Evolutionary conservation across 2,888 invertebrate genomes (phyloP), one percentile per base, ranked within the genome.

Genomic region (Adelognathus sp.): DNA sequence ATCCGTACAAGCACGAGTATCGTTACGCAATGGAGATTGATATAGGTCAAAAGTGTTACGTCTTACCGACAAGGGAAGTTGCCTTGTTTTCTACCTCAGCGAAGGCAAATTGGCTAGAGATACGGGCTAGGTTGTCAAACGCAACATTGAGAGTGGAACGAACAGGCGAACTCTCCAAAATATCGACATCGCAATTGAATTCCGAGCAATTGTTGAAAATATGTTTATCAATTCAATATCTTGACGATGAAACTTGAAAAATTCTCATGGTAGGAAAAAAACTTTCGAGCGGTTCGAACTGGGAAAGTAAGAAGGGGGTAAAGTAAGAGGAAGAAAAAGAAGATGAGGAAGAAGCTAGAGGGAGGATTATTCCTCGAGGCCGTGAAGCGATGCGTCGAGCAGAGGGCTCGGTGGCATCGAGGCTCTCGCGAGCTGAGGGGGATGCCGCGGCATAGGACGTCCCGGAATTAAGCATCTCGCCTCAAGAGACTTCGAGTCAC

Each of bases 401-500:
- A 75, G 67, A 66, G 64, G 58, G 63, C 54, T 61, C 54, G 60
- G 70, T 77, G 70, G 78, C 72, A 64, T 54, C 56, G 21, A 27
- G 52, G 64, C 50, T 77, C 84, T 86, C 81, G 82, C 85, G 86
- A 84, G 83, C 83, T 77, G 86, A 74, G 78, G 74, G 78, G 78
- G 69, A 70, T 74, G 73, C 70, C 21, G 29, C 63, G 69, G 64
- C 74, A 60, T 74, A 78, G 74, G 74, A 73, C 74, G 74, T 70
- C 64, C 78, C 52, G 78, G 78, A 78, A 78, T 78, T 78, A 90
- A 90, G 90, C 90, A 90, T 90, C 89, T 90, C 89, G 90, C 90
- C 89, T 88, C 89, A 90, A 90, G 90, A 90, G 89, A 90, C 90
- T 90, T 87, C 87, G 87, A 90, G 90, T 90, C 90, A 90, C 90